These are phyloP conservation scores for Deilephila elpenor DNA, from an alignment of 2,888 invertebrate genomes.

Conservation along the genomic window DNA sequence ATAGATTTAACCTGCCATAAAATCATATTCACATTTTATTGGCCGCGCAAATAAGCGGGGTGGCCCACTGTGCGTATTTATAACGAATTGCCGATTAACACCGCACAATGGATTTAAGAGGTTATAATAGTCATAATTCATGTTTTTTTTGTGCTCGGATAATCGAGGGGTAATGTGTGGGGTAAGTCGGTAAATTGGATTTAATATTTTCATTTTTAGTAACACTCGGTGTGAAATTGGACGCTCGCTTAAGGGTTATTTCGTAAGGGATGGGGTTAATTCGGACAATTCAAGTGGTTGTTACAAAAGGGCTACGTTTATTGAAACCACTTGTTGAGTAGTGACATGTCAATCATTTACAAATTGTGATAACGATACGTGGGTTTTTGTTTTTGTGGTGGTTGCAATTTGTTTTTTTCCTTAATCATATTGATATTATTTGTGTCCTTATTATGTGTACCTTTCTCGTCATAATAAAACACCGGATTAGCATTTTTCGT, in stretches of 20 bases:
- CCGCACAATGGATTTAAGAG: constrained; percentile 73
- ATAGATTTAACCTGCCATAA: constrained; percentile 84
- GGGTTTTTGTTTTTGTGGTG: neutral
- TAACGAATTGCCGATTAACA: constrained; percentile 74
- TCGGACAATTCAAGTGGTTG: constrained; percentile 59
- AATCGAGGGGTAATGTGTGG: constrained; percentile 71
- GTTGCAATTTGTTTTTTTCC: no score
- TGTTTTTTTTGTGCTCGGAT: constrained; percentile 72
- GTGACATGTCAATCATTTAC: constrained; percentile 26
- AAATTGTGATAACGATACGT: constrained; percentile 7
- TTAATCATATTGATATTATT: no score
- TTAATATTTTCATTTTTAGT: constrained; percentile 81
- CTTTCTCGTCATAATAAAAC: no score
- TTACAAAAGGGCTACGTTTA: constrained; percentile 52
- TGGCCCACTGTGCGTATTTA: constrained; percentile 69
- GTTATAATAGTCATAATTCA: constrained; percentile 81
- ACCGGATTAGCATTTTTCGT: no score
- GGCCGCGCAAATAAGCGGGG: constrained; percentile 72
- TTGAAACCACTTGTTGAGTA: constrained; percentile 45
- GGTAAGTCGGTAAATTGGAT: constrained; percentile 80
- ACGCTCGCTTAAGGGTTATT: constrained; percentile 74
- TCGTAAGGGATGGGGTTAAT: constrained; percentile 72
- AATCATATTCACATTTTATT: constrained; percentile 79
- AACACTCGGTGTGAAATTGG: constrained; percentile 83
- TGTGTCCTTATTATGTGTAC: no score